Percentiles rank a stretch among this genome's conserved stretches.
phyloP scores from a whole-genome alignment of 2,888 invertebrate genomes.

The Junonia oenone region DNA sequence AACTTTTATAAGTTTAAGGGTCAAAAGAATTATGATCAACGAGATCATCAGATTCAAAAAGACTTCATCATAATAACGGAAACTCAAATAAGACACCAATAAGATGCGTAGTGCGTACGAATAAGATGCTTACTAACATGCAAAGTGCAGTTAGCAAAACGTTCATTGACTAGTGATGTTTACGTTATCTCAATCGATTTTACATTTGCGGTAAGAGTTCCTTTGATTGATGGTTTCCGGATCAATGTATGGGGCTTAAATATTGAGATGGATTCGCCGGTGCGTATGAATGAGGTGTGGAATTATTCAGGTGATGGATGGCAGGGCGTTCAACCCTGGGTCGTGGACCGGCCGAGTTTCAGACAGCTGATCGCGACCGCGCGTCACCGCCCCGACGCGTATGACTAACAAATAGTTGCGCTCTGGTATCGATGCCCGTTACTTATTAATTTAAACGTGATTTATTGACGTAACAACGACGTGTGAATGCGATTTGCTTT shows the following conservation, averaged over 20 bases:
- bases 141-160: constrained; percentile 5
- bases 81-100: too few species aligned
- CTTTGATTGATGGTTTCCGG: constrained; percentile 60
- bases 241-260: constrained; percentile 49
- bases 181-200: constrained; percentile 38
- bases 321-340: constrained; percentile 62
- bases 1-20: too few species aligned
- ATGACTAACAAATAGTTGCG: constrained; percentile 48
- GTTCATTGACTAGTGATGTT: constrained; percentile 38
- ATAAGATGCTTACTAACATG: not conserved
- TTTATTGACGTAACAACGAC: constrained; percentile 30
- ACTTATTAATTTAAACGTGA: constrained; percentile 37
- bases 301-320: constrained; percentile 67
- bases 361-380: constrained; percentile 60
- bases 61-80: too few species aligned
- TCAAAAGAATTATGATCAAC: too few species aligned
- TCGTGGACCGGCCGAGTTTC: constrained; percentile 72
- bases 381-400: constrained; percentile 38
- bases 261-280: constrained; percentile 66
- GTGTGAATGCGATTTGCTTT: constrained; percentile 15
- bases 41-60: too few species aligned
- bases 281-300: constrained; percentile 63
- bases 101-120: too few species aligned
- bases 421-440: constrained; percentile 42
- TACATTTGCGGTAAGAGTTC: constrained; percentile 33